These are phyloP conservation scores for Perca flavescens DNA, from an alignment of 2,113 vertebrate genomes.

Conservation along the genomic window DNA sequence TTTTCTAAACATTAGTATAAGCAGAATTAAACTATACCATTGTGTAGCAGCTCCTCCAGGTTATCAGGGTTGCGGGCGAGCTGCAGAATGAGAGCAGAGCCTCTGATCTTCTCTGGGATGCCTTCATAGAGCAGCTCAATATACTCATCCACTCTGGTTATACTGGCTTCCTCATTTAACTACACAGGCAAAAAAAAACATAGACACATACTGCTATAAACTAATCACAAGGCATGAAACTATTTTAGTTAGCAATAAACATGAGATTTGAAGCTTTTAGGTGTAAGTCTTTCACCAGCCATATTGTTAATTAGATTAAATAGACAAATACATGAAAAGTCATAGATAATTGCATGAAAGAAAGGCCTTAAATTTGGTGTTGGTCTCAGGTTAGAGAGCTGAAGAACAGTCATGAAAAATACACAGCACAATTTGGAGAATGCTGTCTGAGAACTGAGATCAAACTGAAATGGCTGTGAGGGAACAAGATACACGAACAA, in stretches of 20 bases:
- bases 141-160: slow-evolving; percentile 95
- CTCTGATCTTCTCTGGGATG: slow-evolving; percentile 93
- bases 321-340: background rate
- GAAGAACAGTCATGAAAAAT: background rate
- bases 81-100: slow-evolving; percentile 93
- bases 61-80: slow-evolving; percentile 97
- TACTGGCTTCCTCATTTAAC: slow-evolving; percentile 94
- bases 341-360: background rate
- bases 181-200: slow-evolving; percentile 61
- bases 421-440: background rate
- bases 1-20: background rate
- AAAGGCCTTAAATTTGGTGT: background rate
- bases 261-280: background rate
- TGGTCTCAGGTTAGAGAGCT: background rate
- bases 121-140: slow-evolving; percentile 96
- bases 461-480: background rate
- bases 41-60: slow-evolving; percentile 94
- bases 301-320: background rate
- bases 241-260: background rate
- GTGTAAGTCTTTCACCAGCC: background rate
- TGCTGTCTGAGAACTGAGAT: background rate
- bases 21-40: slow-evolving; percentile 82
- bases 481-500: background rate
- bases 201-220: slow-evolving; percentile 19
- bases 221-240: background rate